These are phyloP conservation scores for Ceratina calcarata DNA, from an alignment of 1,140 invertebrate genomes.

Conservation along the genomic window DNA sequence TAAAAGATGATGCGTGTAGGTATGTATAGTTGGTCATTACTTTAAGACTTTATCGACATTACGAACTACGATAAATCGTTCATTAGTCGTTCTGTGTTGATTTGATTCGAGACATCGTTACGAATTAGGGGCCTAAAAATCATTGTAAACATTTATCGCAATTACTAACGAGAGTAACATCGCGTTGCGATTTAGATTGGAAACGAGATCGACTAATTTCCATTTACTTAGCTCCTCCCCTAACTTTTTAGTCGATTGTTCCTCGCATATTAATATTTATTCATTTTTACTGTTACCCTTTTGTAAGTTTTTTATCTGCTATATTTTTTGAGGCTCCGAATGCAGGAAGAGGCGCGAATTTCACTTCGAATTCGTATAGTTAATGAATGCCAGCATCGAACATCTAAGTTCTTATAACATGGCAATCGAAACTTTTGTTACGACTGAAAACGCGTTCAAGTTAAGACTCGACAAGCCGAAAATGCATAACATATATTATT, in stretches of 20 bases:
- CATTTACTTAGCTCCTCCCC: conserved; percentile 1
- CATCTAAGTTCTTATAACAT: no score
- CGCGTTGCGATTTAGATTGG: background rate
- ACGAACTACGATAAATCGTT: background rate
- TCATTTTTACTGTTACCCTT: conserved; percentile 19
- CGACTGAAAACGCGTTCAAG: conserved; percentile 36
- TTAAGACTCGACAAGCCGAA: conserved; percentile 22
- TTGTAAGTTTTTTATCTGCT: conserved; percentile 11
- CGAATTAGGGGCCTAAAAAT: conserved; percentile 27
- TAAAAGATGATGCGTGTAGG: conserved; percentile 12
- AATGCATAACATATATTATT: conserved; percentile 22
- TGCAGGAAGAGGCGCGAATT: conserved; percentile 49
- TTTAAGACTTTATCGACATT: conserved; percentile 25
- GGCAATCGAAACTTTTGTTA: conserved; percentile 30
- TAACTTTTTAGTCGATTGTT: conserved; percentile 43
- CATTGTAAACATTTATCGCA: conserved; percentile 5
- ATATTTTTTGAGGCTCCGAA: conserved; percentile 23
- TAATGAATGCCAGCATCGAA: no score
- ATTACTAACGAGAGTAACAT: background rate
- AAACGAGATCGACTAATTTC: conserved; percentile 18
- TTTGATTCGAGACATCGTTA: conserved; percentile 1
- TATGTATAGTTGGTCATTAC: conserved; percentile 6
- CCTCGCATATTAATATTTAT: conserved; percentile 46
- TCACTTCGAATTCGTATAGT: conserved; percentile 40
- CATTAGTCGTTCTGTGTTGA: conserved; percentile 9